phyloP scores from a whole-genome alignment of 2,113 vertebrate species.

The Cebus imitator region DNA sequence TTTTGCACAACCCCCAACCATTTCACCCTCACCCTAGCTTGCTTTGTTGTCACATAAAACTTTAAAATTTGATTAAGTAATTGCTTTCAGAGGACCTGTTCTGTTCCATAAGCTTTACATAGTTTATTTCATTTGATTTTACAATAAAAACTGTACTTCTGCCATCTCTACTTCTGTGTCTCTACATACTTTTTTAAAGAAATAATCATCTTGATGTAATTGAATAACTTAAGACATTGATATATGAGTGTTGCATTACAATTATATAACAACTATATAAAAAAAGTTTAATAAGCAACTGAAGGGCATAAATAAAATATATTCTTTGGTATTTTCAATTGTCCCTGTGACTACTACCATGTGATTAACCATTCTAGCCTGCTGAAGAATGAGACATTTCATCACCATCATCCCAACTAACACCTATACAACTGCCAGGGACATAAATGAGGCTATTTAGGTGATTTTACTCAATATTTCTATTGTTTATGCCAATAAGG shows the following conservation, averaged over 20 bases:
- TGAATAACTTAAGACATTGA: background rate
- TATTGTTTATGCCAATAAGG: background rate
- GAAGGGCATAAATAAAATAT: background rate
- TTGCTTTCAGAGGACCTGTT: background rate
- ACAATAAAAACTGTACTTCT: conserved; percentile 9
- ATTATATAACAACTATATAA: background rate
- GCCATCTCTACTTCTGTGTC: background rate
- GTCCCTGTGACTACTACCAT: background rate
- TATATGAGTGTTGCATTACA: background rate
- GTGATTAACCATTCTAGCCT: background rate
- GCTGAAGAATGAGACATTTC: background rate
- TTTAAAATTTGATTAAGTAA: background rate
- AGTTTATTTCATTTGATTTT: background rate
- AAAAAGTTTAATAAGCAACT: background rate
- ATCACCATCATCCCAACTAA: background rate
- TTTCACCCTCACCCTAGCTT: background rate
- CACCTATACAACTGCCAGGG: background rate
- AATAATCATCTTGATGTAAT: background rate
- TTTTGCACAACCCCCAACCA: background rate
- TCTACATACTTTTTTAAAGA: background rate
- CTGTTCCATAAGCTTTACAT: background rate
- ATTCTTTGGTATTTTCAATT: background rate
- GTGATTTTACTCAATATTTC: background rate
- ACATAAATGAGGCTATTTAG: background rate
- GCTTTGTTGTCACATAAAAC: background rate